These are phyloP conservation scores for Lagria hirta DNA, from an alignment of 2,888 invertebrate species.

Conservation along the genomic window DNA sequence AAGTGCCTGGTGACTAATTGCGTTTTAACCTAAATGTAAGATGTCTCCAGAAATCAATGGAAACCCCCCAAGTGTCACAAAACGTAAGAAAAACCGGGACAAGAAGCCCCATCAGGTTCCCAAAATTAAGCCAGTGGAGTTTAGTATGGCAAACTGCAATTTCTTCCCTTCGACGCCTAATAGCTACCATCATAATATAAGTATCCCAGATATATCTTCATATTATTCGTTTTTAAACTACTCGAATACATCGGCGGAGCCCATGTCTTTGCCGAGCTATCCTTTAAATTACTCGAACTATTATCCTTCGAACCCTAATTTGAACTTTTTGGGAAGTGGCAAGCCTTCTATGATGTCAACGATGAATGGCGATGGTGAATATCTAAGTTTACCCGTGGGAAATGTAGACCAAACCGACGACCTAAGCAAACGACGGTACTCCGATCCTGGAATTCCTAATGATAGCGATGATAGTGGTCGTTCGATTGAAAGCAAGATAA, in stretches of 20 bases:
- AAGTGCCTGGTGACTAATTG: too few species aligned
- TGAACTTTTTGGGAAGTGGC: slow-evolving; percentile 38
- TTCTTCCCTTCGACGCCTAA: slow-evolving; percentile 38
- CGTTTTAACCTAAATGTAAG: slow-evolving; percentile 12
- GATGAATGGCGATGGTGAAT: slow-evolving; percentile 49
- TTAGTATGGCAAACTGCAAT: slow-evolving; percentile 42
- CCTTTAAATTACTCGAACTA: slow-evolving; percentile 58
- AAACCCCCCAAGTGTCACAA: slow-evolving; percentile 50
- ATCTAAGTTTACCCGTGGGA: slow-evolving; percentile 71
- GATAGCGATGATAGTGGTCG: slow-evolving; percentile 57
- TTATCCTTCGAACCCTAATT: slow-evolving; percentile 29
- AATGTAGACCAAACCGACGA: slow-evolving; percentile 60
- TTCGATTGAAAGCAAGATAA: slow-evolving; percentile 60
- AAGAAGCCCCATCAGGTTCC: slow-evolving; percentile 36
- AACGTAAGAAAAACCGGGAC: slow-evolving; percentile 51
- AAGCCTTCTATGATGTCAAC: slow-evolving; percentile 31
- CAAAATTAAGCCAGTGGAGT: slow-evolving; percentile 35
- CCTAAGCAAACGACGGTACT: slow-evolving; percentile 61
- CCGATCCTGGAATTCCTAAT: slow-evolving; percentile 65
- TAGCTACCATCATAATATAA: slow-evolving; percentile 36
- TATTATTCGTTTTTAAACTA: slow-evolving; percentile 46
- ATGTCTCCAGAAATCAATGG: slow-evolving; percentile 52
- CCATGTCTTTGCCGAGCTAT: slow-evolving; percentile 66
- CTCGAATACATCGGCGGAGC: slow-evolving; percentile 58
- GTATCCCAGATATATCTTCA: slow-evolving; percentile 40